Conservation (phyloP, 2,888 invertebrate species). For the Nineta flava region DNA sequence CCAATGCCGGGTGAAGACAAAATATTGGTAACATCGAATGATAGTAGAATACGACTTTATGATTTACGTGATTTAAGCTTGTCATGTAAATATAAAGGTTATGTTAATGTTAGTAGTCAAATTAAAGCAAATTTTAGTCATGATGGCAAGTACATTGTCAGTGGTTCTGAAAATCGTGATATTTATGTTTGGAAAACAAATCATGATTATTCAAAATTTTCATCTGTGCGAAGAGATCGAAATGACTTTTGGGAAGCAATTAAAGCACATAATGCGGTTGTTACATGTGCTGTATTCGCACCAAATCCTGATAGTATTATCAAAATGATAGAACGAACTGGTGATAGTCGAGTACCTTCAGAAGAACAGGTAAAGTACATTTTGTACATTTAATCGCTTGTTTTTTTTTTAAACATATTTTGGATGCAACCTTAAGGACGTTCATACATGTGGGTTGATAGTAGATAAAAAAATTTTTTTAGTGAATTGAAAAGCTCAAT, state of each 20-base stretch:
- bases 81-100: constrained; percentile 52
- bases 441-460: too few species aligned
- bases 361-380: constrained; percentile 13
- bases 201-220: constrained; percentile 89
- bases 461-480: too few species aligned
- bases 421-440: too few species aligned
- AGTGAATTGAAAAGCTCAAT: too few species aligned
- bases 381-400: constrained; percentile 5
- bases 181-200: constrained; percentile 97
- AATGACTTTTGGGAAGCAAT: constrained; percentile 98
- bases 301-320: constrained; percentile 90
- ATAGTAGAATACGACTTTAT: constrained; percentile 89
- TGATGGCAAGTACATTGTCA: constrained; percentile 92
- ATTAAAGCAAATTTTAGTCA: constrained; percentile 96
- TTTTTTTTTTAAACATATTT: too few species aligned
- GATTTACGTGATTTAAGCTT: constrained; percentile 87
- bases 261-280: constrained; percentile 88
- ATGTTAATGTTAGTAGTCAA: constrained; percentile 88
- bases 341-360: constrained; percentile 21
- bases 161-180: constrained; percentile 94
- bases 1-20: constrained; percentile 93
- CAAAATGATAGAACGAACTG: constrained; percentile 44
- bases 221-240: constrained; percentile 77
- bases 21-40: constrained; percentile 93
- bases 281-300: constrained; percentile 94